Evolutionary conservation across 2,797 vertebrate species (phyloP), one percentile per base, ranked within the genome.

Genomic region (Phyllotis vaccarum): DNA sequence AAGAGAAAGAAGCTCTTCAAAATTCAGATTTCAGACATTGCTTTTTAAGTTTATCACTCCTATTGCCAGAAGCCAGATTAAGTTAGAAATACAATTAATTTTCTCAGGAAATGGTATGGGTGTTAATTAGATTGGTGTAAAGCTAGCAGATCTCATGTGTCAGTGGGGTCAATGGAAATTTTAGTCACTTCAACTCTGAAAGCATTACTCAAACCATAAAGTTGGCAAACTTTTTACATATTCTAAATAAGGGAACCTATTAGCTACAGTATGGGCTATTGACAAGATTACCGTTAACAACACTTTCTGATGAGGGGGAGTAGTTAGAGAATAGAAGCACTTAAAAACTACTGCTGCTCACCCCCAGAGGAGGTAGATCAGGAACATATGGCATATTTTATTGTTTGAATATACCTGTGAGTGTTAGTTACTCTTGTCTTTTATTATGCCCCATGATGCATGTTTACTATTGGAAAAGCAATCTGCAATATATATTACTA

Each of bases 111-210:
- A 87, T 79, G 6, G 17, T 58, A 64, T 54, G 52, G 64, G 82
- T 92, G 81, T 89, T 97, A 91, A 97, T 96, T 96, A 97, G 92
- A 92, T 6, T 89, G 29, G 3, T 95, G 64, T 94, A 90, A 94
- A 96, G 58, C 40, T 95, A 74, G 54, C 72, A 80, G 56, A 54
- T 94, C 92, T 92, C 31, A 34, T 27, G 19, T 90, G 72, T 89
- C 64, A 76, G 49, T 80, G 22, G n/a, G 89, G 79, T 95, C 89
- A 95, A 58, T 92, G 82, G 60, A 96, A 96, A 91, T 82, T 91
- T 93, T 79, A 91, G 37, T 94, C 54, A 60, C 34, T 91, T 46
- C n/a, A 95, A 87, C 52, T 93, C 80, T 80, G 66, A 96, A 24
- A 92, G 19, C 79, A 72, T 93, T 54, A 74, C 17, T 92, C 46